A percentile compares a stretch with the other conserved stretches of the same genome.
Conservation (phyloP, 2,797 vertebrate species). For the Coranthus polyacanthus region DNA sequence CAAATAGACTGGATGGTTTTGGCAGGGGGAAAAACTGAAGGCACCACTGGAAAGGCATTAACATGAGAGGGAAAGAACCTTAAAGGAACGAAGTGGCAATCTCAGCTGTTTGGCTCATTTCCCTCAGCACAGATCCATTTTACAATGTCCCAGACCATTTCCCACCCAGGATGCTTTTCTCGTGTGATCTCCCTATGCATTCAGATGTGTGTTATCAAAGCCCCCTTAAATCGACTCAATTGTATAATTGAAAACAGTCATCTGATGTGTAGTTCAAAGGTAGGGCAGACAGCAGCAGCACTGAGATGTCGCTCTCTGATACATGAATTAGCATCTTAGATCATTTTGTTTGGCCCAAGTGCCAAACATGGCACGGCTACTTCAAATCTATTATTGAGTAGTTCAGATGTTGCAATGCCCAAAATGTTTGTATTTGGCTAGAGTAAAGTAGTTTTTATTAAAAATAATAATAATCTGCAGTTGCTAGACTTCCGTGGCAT, state of each 20-base stretch:
- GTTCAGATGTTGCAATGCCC: conserved; percentile 36
- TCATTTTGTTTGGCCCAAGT: conserved; percentile 10
- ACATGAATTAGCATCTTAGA: conserved; percentile 52
- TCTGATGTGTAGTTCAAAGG: conserved; percentile 71
- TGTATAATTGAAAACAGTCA: conserved; percentile 75
- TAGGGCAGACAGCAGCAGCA: conserved; percentile 18
- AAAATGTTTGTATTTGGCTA: conserved; percentile 41
- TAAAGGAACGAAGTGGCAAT: conserved; percentile 63
- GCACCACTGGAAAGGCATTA: conserved; percentile 68
- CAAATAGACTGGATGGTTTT: conserved; percentile 62
- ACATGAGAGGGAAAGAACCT: conserved; percentile 62
- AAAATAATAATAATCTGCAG: not conserved
- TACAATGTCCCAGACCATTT: conserved; percentile 74
- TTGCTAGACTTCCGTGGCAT: not conserved
- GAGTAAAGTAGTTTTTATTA: not conserved
- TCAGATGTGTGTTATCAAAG: conserved; percentile 54
- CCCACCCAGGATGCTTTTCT: conserved; percentile 53
- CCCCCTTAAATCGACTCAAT: conserved; percentile 58
- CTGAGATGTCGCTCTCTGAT: conserved; percentile 35
- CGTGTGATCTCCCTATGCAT: conserved; percentile 57
- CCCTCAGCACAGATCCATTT: conserved; percentile 73
- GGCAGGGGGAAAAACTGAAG: conserved; percentile 46
- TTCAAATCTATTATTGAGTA: conserved; percentile 44
- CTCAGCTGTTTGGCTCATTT: conserved; percentile 73
- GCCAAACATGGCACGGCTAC: not conserved